Conservation (phyloP, 2,797 vertebrate species). For the Heteromormyrus szaboi region DNA sequence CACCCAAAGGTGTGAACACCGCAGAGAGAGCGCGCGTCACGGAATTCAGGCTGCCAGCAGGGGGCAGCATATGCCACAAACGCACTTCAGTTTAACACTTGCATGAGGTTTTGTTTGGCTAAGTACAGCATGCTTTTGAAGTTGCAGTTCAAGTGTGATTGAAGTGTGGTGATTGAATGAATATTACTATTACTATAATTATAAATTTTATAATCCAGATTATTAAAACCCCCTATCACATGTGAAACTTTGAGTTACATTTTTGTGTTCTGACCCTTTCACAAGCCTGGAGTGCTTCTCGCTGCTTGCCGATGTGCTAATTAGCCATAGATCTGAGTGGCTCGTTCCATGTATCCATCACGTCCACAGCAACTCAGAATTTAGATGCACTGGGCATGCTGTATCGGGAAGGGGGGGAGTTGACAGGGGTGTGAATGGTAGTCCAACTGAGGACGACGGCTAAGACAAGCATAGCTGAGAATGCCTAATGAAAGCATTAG, state of each 20-base stretch:
- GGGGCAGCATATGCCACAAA: slow-evolving; percentile 16
- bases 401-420: not conserved
- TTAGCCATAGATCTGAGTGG: not conserved
- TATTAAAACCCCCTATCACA: not conserved
- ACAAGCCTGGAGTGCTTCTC: not conserved
- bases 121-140: not conserved
- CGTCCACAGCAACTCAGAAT: not conserved
- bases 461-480: not conserved
- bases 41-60: not conserved
- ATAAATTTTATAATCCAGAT: not conserved
- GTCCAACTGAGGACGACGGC: not conserved
- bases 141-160: not conserved
- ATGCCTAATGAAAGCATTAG: not conserved
- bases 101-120: not conserved
- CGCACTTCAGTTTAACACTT: not conserved
- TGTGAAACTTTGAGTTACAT: not conserved
- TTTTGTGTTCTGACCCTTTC: not conserved
- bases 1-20: not conserved
- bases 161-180: not conserved
- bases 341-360: not conserved
- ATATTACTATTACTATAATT: not conserved
- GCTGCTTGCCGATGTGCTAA: not conserved
- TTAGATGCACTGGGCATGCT: slow-evolving; percentile 3
- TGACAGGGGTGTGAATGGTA: not conserved
- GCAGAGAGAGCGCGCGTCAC: not conserved